phyloP scores from a whole-genome alignment of 2,888 invertebrate species.

The Microchrysa polita region DNA sequence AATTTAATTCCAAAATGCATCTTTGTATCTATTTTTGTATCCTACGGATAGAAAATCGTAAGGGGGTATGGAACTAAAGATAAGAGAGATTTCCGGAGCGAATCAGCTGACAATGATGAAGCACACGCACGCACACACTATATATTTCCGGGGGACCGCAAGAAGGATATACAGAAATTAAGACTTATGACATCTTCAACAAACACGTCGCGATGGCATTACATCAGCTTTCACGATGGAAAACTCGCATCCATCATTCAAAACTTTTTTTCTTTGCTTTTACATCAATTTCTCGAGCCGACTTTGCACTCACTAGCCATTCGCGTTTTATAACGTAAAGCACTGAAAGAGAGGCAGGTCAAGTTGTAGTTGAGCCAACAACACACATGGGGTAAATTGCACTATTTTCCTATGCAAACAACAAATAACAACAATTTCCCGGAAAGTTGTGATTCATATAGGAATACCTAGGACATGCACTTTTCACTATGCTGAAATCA shows the following conservation, averaged over 20 bases:
- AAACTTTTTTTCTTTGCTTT: conserved; percentile 13
- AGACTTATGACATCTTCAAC: conserved; percentile 4
- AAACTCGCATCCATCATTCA: conserved; percentile 14
- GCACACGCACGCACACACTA: neutral
- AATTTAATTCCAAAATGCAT: conserved; percentile 61
- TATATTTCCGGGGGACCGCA: conserved; percentile 32
- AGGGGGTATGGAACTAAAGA: conserved; percentile 9
- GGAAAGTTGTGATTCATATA: conserved; percentile 48
- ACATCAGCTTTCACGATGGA: conserved; percentile 11
- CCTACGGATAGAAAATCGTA: conserved; percentile 7
- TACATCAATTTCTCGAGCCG: neutral
- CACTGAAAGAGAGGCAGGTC: conserved; percentile 35
- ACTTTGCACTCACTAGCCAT: conserved; percentile 19
- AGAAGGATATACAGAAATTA: conserved; percentile 9
- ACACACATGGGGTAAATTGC: conserved; percentile 28
- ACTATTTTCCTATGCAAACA: conserved; percentile 49
- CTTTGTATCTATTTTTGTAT: conserved; percentile 52
- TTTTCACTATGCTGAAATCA: conserved; percentile 51
- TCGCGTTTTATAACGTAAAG: conserved; percentile 5
- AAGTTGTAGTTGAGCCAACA: conserved; percentile 15
- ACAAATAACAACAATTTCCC: conserved; percentile 51
- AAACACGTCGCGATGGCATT: conserved; percentile 14
- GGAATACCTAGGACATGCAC: conserved; percentile 49
- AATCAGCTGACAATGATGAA: conserved; percentile 12
- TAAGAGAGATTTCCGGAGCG: neutral